Conservation (phyloP, 1,140 invertebrate species). For the Drosophila bocqueti region DNA sequence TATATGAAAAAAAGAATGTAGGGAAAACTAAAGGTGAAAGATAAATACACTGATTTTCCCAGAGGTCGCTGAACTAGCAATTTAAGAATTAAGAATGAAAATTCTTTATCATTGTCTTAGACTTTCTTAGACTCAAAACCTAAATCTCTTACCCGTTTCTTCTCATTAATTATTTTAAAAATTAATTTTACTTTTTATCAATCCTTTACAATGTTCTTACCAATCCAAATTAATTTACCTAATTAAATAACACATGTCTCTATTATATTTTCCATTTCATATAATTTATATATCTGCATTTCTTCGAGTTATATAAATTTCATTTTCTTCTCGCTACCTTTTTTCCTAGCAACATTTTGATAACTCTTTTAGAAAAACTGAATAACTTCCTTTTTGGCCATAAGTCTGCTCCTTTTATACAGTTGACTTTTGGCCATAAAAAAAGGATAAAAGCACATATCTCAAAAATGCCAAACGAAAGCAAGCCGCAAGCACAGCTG, state of each 20-base stretch:
- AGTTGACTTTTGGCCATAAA: constrained; percentile 41
- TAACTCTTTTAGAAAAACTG: not conserved
- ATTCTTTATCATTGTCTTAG: not conserved
- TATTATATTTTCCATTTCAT: too few species aligned
- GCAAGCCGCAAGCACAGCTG: constrained; percentile 65
- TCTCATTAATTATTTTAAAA: not conserved
- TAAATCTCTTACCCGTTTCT: not conserved
- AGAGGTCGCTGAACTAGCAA: not conserved
- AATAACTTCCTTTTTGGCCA: not conserved
- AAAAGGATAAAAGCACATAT: constrained; percentile 31
- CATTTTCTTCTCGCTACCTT: not conserved
- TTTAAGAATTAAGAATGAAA: too few species aligned
- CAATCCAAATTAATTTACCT: not conserved
- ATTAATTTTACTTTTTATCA: too few species aligned
- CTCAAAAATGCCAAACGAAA: constrained; percentile 40
- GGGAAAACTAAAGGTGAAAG: not conserved
- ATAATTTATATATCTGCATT: too few species aligned
- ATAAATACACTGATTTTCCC: not conserved
- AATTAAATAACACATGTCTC: too few species aligned
- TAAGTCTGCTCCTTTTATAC: not conserved
- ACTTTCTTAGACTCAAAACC: not conserved
- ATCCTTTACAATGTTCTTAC: not conserved
- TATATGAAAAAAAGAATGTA: not conserved
- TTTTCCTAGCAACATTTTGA: not conserved
- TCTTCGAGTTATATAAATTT: too few species aligned